Evolutionary conservation across 2,797 vertebrate species (phyloP), one percentile per base, ranked within the genome.

Genomic region (Harpagifer antarcticus): DNA sequence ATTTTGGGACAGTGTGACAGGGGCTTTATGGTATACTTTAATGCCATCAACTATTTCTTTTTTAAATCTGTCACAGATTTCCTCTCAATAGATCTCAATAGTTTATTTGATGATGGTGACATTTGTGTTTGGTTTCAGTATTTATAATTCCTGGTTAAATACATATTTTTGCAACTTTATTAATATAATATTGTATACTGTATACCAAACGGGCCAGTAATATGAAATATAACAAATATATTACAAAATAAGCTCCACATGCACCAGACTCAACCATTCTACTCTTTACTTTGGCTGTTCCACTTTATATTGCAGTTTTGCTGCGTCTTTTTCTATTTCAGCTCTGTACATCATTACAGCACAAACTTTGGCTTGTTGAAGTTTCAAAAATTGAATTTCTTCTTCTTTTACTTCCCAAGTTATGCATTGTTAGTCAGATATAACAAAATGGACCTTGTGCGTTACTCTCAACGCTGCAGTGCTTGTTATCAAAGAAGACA

Each of bases 401-500:
- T 3, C 16, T 20, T 71, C 15, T 68, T 74, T 43, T 69, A 72
- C 58, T 48, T 33, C 1, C 20, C 47, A 6, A 66, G 52, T 40
- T 37, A 49, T 3, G 40, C 14, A 17, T 60, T 76, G 9, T 64
- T 60, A 12, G 23, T 54, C 11, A 42, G 13, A 63, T 14, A 14
- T 31, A 54, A 43, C n/a, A 23, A 55, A 56, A 72, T 33, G 0
- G 27, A 37, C 31, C 17, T 45, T 20, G 15, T 58, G 40, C 42
- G 17, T 62, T 43, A 50, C 31, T 63, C n/a, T 37, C n/a, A 54
- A 75, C 14, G 15, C 60, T 61, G 5, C 14, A n/a, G 19, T 42
- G 20, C 10, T 17, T 11, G 23, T 59, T 81, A 61, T 63, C 50
- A 66, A 59, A 59, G 42, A 80, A 72, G 48, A 74, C 31, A 37